Percentiles rank a stretch among this genome's conserved stretches.
Evolutionary conservation across 2,888 invertebrate species (phyloP).

Genomic region (Nephrocerus scutellatus): DNA sequence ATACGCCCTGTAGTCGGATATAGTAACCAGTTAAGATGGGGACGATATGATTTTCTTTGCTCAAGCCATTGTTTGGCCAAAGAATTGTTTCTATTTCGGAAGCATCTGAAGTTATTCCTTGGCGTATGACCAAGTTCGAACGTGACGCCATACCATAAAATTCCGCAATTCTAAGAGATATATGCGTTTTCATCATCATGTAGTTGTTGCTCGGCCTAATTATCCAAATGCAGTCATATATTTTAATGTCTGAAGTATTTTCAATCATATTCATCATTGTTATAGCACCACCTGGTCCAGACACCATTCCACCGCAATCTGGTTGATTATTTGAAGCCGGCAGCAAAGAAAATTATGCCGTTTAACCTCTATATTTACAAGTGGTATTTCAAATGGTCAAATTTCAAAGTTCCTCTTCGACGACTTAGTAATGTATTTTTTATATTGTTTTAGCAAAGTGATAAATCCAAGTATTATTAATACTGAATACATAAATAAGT

Average conservation of each 20-base stretch:
- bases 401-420: no score
- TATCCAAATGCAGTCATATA: constrained; percentile 66
- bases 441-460: no score
- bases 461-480: background rate
- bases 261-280: constrained; percentile 70
- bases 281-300: constrained; percentile 63
- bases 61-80: constrained; percentile 50
- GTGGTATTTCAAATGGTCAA: no score
- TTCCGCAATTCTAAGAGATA: constrained; percentile 56
- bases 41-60: constrained; percentile 54
- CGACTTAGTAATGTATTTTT: no score
- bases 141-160: constrained; percentile 57
- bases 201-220: constrained; percentile 59
- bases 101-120: constrained; percentile 61
- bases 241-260: constrained; percentile 51
- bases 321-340: no score
- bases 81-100: constrained; percentile 54
- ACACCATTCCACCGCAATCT: constrained; percentile 66
- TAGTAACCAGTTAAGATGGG: constrained; percentile 62
- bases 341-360: no score
- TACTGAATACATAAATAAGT: background rate
- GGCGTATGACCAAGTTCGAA: constrained; percentile 57
- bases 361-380: no score
- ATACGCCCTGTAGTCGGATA: constrained; percentile 59
- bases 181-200: constrained; percentile 60